Conservation (phyloP, 2,888 invertebrate genomes). For the Eueremaeus valkanovi region DNA sequence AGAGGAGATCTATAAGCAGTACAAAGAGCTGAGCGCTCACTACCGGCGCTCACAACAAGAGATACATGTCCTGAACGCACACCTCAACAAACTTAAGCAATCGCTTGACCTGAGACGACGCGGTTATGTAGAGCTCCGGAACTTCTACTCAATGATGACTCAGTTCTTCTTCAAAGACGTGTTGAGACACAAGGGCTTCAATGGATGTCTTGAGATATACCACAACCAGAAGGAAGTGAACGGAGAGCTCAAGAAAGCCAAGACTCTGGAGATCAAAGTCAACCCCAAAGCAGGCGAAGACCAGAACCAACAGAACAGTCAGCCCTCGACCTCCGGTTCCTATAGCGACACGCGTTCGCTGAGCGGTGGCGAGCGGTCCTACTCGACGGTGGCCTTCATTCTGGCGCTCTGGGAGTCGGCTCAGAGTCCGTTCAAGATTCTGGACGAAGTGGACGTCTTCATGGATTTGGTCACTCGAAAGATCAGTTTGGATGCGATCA, state of each 20-base stretch:
- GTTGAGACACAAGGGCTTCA: slow-evolving; percentile 50
- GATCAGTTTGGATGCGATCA: slow-evolving; percentile 70
- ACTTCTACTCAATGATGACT: slow-evolving; percentile 50
- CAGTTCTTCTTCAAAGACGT: slow-evolving; percentile 51
- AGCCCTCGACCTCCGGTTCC: background rate
- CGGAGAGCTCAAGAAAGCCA: slow-evolving; percentile 42
- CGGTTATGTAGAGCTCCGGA: slow-evolving; percentile 49
- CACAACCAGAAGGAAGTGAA: slow-evolving; percentile 48
- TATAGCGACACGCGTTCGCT: slow-evolving; percentile 58
- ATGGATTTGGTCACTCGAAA: slow-evolving; percentile 85
- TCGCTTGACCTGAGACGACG: slow-evolving; percentile 49
- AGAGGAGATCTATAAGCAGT: slow-evolving; percentile 50
- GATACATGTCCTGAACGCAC: slow-evolving; percentile 43
- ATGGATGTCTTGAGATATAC: slow-evolving; percentile 52
- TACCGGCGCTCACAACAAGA: background rate
- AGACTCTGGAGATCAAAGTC: slow-evolving; percentile 52
- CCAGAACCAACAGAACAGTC: background rate
- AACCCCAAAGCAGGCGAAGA: slow-evolving; percentile 42
- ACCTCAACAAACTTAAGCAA: slow-evolving; percentile 49
- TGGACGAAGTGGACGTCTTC: slow-evolving; percentile 96
- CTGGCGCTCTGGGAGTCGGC: slow-evolving; percentile 89
- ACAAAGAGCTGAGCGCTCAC: slow-evolving; percentile 49
- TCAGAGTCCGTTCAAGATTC: slow-evolving; percentile 83
- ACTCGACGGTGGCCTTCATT: slow-evolving; percentile 89
- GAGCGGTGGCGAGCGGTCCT: slow-evolving; percentile 93